A percentile compares a stretch with the other conserved stretches of the same genome.
phyloP scores from a whole-genome alignment of 2,797 vertebrate species.

The Takifugu ocellatus region DNA sequence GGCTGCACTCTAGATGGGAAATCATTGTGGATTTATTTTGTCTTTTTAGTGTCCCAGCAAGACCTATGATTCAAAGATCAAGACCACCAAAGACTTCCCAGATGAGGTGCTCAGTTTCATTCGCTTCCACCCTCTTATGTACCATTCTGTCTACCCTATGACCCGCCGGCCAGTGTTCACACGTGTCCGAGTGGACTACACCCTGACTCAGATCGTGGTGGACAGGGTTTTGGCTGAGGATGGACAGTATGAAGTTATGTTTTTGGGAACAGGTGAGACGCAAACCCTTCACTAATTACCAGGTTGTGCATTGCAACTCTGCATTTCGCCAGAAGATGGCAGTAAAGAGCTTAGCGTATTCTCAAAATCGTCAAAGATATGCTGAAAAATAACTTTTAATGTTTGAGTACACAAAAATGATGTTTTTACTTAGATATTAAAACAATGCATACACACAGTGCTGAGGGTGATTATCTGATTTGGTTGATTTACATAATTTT shows the following conservation, averaged over 20 bases:
- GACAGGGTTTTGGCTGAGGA: conserved; percentile 94
- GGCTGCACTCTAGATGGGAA: neutral
- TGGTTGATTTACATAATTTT: too few species aligned
- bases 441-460: too few species aligned
- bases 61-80: conserved; percentile 91
- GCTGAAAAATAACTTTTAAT: neutral
- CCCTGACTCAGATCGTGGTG: conserved; percentile 89
- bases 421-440: neutral
- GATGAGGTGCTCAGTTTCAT: conserved; percentile 96
- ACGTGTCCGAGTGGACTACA: conserved; percentile 86
- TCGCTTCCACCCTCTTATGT: conserved; percentile 89
- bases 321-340: conserved; percentile 59
- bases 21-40: neutral
- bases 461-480: too few species aligned
- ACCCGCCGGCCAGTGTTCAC: conserved; percentile 86
- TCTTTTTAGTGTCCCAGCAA: conserved; percentile 88
- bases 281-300: neutral
- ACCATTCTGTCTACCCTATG: conserved; percentile 81
- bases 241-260: conserved; percentile 95
- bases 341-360: conserved; percentile 15
- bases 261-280: conserved; percentile 90
- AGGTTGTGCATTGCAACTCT: neutral
- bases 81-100: conserved; percentile 94
- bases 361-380: neutral
- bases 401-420: neutral